These are phyloP conservation scores for Mechanitis mazaeus DNA, from an alignment of 2,888 invertebrate genomes.

Conservation along the genomic window DNA sequence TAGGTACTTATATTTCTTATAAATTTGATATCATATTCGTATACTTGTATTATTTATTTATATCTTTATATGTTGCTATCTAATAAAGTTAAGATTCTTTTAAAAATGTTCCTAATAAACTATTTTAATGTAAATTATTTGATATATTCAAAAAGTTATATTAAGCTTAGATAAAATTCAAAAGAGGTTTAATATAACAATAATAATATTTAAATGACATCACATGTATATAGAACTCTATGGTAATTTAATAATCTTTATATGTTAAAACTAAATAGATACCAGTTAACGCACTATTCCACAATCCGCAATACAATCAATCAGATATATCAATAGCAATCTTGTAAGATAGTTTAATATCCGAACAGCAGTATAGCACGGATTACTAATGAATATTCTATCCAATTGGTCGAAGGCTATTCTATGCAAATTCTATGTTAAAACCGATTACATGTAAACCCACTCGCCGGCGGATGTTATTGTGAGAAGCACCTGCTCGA, in stretches of 20 bases:
- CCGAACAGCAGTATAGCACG: conserved; percentile 21
- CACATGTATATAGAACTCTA: too few relatives aligned
- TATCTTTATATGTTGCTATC: too few relatives aligned
- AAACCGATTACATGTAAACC: conserved; percentile 32
- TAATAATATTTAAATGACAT: too few relatives aligned
- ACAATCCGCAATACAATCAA: conserved; percentile 2
- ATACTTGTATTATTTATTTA: too few relatives aligned
- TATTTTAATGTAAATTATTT: too few relatives aligned
- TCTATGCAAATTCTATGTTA: conserved; percentile 30
- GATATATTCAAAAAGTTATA: too few relatives aligned
- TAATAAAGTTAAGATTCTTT: too few relatives aligned
- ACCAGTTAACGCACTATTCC: neutral
- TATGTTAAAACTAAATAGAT: conserved; percentile 11
- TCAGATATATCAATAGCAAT: conserved; percentile 23
- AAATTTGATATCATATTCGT: neutral
- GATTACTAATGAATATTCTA: conserved; percentile 29
- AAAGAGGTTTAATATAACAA: too few relatives aligned
- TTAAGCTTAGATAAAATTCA: too few relatives aligned
- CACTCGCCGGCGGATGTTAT: conserved; percentile 29
- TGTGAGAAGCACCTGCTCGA: conserved; percentile 26
- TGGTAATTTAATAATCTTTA: too few relatives aligned
- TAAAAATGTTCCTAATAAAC: too few relatives aligned
- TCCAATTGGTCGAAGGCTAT: conserved; percentile 26
- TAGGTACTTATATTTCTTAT: neutral
- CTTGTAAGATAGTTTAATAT: conserved; percentile 29